Evolutionary conservation across 2,797 vertebrate species (phyloP).

Genomic region (Caiman crocodilus): DNA sequence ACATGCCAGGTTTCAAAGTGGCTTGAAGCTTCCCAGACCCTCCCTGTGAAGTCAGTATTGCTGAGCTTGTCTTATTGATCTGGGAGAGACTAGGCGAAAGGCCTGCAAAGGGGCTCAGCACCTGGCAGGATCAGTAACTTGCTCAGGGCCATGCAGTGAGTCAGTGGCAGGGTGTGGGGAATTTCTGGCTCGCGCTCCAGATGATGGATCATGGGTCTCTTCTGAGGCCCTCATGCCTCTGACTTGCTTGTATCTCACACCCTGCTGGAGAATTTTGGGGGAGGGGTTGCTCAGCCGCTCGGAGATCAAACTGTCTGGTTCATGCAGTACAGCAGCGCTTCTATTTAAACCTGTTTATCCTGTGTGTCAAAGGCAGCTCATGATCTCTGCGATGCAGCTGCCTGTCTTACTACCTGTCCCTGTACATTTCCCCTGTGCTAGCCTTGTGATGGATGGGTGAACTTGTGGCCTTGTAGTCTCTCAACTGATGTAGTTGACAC

Average conservation of each 20-base stretch:
- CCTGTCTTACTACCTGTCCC: not conserved
- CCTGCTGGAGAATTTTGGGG: not conserved
- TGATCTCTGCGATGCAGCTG: too few species aligned
- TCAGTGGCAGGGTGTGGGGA: not conserved
- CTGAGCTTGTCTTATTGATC: not conserved
- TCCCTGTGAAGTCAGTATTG: not conserved
- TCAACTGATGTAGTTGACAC: not conserved
- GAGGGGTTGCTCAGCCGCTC: not conserved
- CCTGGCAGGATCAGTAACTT: not conserved
- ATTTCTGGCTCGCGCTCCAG: not conserved
- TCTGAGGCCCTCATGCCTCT: not conserved
- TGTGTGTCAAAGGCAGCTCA: too few species aligned
- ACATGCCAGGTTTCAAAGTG: not conserved
- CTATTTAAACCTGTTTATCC: not conserved
- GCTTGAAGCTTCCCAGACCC: not conserved
- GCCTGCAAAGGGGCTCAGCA: not conserved
- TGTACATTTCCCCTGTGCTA: too few species aligned
- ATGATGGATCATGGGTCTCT: not conserved
- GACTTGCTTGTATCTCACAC: not conserved
- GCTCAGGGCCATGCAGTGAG: not conserved
- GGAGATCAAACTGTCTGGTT: not conserved
- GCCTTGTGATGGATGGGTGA: too few species aligned
- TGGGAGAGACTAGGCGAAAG: not conserved
- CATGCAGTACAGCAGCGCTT: not conserved
- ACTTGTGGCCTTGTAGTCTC: too few species aligned